phyloP scores from a whole-genome alignment of 1,140 invertebrate species.

The Cotesia typhae region DNA sequence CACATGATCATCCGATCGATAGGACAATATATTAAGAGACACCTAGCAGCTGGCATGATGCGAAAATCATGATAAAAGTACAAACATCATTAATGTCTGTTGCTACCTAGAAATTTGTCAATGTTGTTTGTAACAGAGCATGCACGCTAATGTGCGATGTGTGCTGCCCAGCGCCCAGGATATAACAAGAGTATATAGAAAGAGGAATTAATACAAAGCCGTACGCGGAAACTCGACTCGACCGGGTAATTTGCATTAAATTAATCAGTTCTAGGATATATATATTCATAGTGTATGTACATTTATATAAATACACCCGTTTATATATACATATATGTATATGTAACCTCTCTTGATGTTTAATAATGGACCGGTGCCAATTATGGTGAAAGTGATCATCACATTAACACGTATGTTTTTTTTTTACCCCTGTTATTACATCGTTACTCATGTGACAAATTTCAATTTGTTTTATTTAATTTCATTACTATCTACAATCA shows the following conservation, averaged over 20 bases:
- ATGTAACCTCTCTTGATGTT: no score
- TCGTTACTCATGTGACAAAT: no score
- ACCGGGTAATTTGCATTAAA: conserved; percentile 37
- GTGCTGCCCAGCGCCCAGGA: conserved; percentile 1
- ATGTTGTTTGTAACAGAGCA: conserved; percentile 2
- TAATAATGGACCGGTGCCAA: no score
- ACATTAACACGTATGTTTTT: no score
- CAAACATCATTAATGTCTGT: conserved; percentile 21
- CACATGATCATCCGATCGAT: conserved; percentile 16
- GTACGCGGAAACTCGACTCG: conserved; percentile 29
- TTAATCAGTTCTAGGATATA: conserved; percentile 39
- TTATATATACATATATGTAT: neutral
- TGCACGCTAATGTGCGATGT: no score
- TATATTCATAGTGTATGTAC: no score
- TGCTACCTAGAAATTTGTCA: conserved; percentile 28
- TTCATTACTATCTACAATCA: no score
- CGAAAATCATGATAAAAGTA: conserved; percentile 21
- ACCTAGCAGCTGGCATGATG: conserved; percentile 22
- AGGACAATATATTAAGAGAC: neutral
- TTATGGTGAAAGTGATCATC: no score
- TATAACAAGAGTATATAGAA: conserved; percentile 14
- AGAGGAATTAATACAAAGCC: conserved; percentile 23
- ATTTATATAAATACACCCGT: neutral
- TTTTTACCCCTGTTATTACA: no score
- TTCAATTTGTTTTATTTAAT: no score